A percentile compares a stretch with the other conserved stretches of the same genome.
These are phyloP conservation scores for Nymphalis urticae DNA, from an alignment of 2,888 invertebrate species.

Conservation along the genomic window DNA sequence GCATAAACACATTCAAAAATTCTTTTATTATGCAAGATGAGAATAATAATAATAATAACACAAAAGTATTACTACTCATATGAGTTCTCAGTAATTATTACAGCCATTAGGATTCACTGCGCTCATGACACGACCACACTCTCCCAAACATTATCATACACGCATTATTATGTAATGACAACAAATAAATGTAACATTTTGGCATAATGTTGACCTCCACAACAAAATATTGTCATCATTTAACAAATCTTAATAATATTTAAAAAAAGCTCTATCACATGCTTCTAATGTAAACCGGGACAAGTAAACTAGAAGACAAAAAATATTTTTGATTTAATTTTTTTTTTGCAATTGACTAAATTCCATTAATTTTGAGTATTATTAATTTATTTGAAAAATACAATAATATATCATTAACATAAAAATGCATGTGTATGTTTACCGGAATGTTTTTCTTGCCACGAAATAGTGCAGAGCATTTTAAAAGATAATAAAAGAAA, in stretches of 20 bases:
- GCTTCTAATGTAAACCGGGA: not conserved
- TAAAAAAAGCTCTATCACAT: not conserved
- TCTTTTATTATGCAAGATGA: constrained; percentile 41
- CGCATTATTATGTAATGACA: constrained; percentile 29
- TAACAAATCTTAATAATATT: not conserved
- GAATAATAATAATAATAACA: constrained; percentile 10
- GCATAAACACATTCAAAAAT: constrained; percentile 66
- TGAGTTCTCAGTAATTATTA: not conserved
- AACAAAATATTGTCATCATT: constrained; percentile 13
- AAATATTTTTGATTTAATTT: not conserved
- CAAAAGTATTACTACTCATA: constrained; percentile 3
- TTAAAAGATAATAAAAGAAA: not conserved
- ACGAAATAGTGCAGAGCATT: constrained; percentile 5
- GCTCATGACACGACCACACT: constrained; percentile 26
- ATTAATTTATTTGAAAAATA: constrained; percentile 12
- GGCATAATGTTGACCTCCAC: constrained; percentile 27
- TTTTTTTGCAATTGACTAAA: not conserved
- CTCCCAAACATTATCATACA: constrained; percentile 25
- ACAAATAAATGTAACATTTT: constrained; percentile 32
- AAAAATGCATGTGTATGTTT: constrained; percentile 28
- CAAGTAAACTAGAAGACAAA: not conserved
- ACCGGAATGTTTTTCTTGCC: constrained; percentile 28
- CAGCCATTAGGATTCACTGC: constrained; percentile 3
- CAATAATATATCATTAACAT: constrained; percentile 19
- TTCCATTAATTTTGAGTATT: not conserved